These are phyloP conservation scores for Picathartes gymnocephalus DNA, from an alignment of 2,113 vertebrate genomes.

Conservation along the genomic window DNA sequence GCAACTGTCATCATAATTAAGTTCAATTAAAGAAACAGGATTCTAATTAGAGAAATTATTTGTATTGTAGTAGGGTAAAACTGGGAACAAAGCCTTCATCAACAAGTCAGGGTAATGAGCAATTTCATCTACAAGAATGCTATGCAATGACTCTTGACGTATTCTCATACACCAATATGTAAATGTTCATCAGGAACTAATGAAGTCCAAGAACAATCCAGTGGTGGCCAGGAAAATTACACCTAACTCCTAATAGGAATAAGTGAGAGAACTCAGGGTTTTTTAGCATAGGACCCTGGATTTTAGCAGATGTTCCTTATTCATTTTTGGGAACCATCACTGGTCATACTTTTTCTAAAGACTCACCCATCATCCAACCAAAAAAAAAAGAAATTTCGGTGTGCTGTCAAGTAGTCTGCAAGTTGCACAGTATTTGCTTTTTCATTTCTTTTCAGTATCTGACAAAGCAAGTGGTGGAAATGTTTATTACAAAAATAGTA, in stretches of 20 bases:
- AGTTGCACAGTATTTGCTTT: background rate
- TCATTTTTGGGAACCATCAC: background rate
- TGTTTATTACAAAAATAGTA: background rate
- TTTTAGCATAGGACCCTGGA: background rate
- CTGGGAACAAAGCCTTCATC: background rate
- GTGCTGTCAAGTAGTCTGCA: background rate
- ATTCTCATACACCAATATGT: background rate
- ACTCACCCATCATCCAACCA: background rate
- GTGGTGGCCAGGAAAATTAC: background rate
- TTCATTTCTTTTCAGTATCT: background rate
- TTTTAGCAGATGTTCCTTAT: background rate
- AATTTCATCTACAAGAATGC: background rate
- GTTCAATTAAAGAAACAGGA: background rate
- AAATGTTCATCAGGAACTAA: background rate
- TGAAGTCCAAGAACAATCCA: background rate
- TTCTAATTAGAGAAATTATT: background rate
- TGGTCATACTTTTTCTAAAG: background rate
- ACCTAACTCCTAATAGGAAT: background rate
- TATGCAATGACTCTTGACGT: background rate
- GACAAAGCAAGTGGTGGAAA: background rate
- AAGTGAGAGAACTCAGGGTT: accelerated
- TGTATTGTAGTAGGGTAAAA: background rate
- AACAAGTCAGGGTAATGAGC: background rate
- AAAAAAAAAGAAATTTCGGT: background rate
- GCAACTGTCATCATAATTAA: background rate